Base-by-base conservation (phyloP, 2,113 vertebrate genomes). In the Scolopax mira region DNA sequence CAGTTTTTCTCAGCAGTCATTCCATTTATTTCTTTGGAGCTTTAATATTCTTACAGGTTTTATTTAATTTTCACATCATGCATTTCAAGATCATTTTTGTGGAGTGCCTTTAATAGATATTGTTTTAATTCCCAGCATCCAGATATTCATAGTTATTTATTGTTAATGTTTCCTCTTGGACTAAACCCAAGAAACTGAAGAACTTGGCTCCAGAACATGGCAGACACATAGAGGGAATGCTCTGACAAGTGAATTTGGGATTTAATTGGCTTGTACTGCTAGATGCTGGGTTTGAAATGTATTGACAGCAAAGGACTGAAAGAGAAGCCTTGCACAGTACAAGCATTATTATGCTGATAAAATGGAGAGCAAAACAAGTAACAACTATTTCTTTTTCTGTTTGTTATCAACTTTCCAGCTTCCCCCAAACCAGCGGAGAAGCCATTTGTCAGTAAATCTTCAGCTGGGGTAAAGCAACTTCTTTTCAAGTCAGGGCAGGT, bases 241-340 rank as follows among this genome's bases (percentile, higher is more conserved):
- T 95, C 93, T 95, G 95, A 96, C 94, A 96, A 93, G 90, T 86
- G 93, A 95, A 95, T 97, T 96, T 96, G 82, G 85, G 91, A 94
- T 95, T 96, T 95, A 96, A 97, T 96, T 93, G 96, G 93, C 93
- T 95, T 85, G 79, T 93, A 88, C 51, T 4, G 11, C 79, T 85
- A 85, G 82, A 83, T 79, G 71, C 51, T 90, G 75, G 48, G 41
- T 94, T 94, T 96, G 72, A 93, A 96, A 94, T 78, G 72, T 83
- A 95, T 95, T 97, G 94, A 95, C 94, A 96, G 93, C 72, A 90
- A 95, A 93, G 82, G 82, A 85, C 81, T 93, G 75, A 82, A 88
- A 80, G 62, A 88, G 60, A 88, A 95, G 72, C 49, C 67, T 94
- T 88, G 67, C 88, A 83, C 44, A 85, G 84, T 80, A 46, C 79